Base-by-base conservation (phyloP, 2,888 invertebrate genomes). In the Clostera curtula region DNA sequence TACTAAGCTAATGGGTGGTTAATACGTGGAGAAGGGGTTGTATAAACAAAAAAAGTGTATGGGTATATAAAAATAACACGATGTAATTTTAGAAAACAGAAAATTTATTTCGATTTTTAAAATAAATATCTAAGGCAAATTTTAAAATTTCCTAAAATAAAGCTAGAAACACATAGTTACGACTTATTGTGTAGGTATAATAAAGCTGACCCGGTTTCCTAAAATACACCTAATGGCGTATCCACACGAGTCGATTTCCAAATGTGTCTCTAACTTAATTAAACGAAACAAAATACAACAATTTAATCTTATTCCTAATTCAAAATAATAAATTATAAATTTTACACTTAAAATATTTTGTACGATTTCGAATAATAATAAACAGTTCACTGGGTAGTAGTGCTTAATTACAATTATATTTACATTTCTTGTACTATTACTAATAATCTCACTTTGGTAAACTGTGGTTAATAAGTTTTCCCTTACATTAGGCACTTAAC, bases 401-500 rank as follows among this genome's bases (percentile, higher is more conserved):
- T 24, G 24, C 17, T 41, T 40, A 17, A 39, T 25, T 46, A 47
- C 21, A 25, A 42, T 19, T 25, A 25, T 72, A 70, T 71, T 46
- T 73, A 74, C 74, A 76, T 34, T 46, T 45, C 37, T 51, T 53
- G 34, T 52, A 53, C 59, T 68, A 57, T 34, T 53, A n/a, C 76
- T 83, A 84, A 83, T 84, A 85, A 85, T 85, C 85, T 85, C 85
- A 85, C 85, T 85, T 85, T 85, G 85, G 85, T 84, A 85, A 82
- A 85, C 85, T 85, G 85, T 85, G 85, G 84, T 84, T 79, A 76
- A 72, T 73, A 65, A 62, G 71, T 70, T 73, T 52, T 49, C 52
- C n/a, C n/a, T n/a, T n/a, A n/a, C n/a, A n/a, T n/a, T n/a, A n/a
- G n/a, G n/a, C 40, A 49, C 46, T 53, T 55, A 40, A 36, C 44